Evolutionary conservation across 2,888 invertebrate genomes (phyloP), one percentile per base, ranked within the genome.

Genomic region (Torymus tubicola): DNA sequence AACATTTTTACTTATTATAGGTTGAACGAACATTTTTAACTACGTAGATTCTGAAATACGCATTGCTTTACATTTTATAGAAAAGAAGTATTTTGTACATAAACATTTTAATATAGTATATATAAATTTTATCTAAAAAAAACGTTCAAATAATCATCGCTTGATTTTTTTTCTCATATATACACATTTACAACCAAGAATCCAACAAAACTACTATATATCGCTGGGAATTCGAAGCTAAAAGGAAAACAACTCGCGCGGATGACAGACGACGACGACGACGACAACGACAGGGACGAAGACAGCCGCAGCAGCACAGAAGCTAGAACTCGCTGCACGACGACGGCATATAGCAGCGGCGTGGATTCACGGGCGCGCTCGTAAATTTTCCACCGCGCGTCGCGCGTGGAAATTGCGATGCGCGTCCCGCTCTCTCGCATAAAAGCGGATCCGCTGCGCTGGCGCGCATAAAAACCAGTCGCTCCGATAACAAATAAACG

Each of bases 381-480:
- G 70, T 77, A 77, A 77, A 70, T 78, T 65, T 31, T 55, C 2
- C 63, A 53, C 52, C 12, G 8, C 53, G n/a, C 31, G 61, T 24
- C 61, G 52, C 10, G 24, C 72, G 63, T 60, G 72, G 72, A 72
- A 72, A 72, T 72, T 72, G 72, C 63, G 53, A 72, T 72, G 72
- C 72, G 53, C 50, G 61, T 24, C 10, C 18, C 13, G 42, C 60
- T 52, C 42, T 69, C 69, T 53, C 76, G 68, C 58, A 65, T 71
- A 67, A 72, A 67, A 50, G 69, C 24, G 16, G 55, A 31, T 14
- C 18, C 53, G 57, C 18, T 16, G 63, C 55, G 61, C 63, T 14
- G 53, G 13, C 55, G 55, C 63, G 58, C 60, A 70, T 69, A 76
- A 76, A 76, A 69, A 69, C 69, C 69, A 69, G 76, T 76, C 69